Percentiles rank a stretch among this genome's conserved stretches.
phyloP scores from a whole-genome alignment of 1,140 invertebrate species.

The Drosophila pachea region DNA sequence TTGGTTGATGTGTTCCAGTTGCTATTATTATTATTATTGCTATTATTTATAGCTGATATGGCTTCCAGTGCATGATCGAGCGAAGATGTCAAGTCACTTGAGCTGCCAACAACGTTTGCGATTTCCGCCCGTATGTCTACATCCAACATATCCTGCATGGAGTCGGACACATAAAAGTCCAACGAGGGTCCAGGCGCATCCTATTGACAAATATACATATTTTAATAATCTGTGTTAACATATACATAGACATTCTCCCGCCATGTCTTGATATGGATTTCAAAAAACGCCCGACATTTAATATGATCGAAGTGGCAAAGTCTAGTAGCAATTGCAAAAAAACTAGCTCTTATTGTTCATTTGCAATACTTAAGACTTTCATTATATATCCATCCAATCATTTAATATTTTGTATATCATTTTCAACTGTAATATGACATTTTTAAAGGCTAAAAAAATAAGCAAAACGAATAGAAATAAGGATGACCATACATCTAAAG shows the following conservation, averaged over 20 bases:
- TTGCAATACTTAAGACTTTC: no score
- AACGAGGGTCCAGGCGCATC: slow-evolving; percentile 80
- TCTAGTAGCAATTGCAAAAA: no score
- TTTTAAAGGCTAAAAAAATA: background rate
- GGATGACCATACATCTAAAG: slow-evolving; percentile 1
- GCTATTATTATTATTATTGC: slow-evolving; percentile 37
- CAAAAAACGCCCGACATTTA: no score
- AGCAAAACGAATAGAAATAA: background rate
- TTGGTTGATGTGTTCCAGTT: slow-evolving; percentile 16
- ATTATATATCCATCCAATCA: no score
- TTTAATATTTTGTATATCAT: no score
- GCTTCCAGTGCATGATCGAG: slow-evolving; percentile 68
- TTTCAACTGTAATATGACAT: no score
- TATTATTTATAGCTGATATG: slow-evolving; percentile 62
- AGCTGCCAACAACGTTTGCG: slow-evolving; percentile 85
- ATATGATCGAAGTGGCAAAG: no score
- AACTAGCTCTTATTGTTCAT: no score
- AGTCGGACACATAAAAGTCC: slow-evolving; percentile 83
- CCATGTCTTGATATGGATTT: no score
- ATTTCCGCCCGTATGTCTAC: slow-evolving; percentile 91
- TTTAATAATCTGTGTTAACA: background rate
- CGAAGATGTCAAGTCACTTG: slow-evolving; percentile 81
- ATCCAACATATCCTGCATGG: slow-evolving; percentile 88
- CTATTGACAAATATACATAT: slow-evolving; percentile 61
- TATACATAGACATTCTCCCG: no score